Base-by-base conservation (phyloP, 1,140 invertebrate species). In the Physella acuta region DNA sequence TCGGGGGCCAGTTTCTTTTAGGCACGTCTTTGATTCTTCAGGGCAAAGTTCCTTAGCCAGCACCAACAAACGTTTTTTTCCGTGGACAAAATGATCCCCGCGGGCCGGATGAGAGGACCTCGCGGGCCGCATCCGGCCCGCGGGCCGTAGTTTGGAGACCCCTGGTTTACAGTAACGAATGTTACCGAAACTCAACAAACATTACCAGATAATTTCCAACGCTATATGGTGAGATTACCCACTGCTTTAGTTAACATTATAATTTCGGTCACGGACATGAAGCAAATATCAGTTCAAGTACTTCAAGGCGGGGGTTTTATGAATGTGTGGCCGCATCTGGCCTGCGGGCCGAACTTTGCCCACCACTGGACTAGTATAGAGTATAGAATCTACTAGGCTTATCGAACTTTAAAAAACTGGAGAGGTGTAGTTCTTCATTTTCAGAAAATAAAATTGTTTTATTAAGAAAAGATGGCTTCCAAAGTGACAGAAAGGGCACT, bases 401-500 rank as follows among this genome's bases (percentile, higher is more conserved):
- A 58, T 58, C 14, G 5, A 20, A 33, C n/a, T 34, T 8, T 44
- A 20, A 44, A 44, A 20, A 44, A 44, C 30, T 34, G 1, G 56
- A 34, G 36, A 31, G n/a, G 31, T 16, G n/a, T n/a, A 44, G 58
- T 60, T 34, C 2, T 4, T 26, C 5, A 33, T 34, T 44, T 11
- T 11, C 20, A 8, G 39, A 44, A 44, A 44, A 44, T 20, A 8
- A 44, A 44, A 20, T 11, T 11, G 20, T 11, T 44, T 44, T 44
- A 55, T 28, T 55, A 24, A 14, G 26, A 20, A 52, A 67, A 67
- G 3, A 67, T 67, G 64, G 64, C 64, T 30, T 67, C 2, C 52
- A 67, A 67, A 37, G 64, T 67, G 5, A 67, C 52, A 1, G 79
- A 79, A 56, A 73, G 70, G 44, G 80, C 78, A 3, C 52, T 79